These are phyloP conservation scores for Xenopus petersii DNA, from an alignment of 2,797 vertebrate species.

Conservation along the genomic window DNA sequence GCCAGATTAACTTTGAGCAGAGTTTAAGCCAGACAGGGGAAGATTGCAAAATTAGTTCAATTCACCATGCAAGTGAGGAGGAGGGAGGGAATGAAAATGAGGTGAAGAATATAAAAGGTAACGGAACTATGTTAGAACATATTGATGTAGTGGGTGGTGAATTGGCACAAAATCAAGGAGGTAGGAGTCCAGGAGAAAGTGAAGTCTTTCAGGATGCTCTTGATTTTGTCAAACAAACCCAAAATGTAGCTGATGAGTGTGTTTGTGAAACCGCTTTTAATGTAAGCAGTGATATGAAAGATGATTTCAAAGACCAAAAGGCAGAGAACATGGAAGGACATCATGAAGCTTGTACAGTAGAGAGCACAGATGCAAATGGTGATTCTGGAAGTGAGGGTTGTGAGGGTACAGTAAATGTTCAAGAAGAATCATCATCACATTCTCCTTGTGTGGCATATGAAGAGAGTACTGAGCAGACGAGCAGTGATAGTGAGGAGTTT, in stretches of 20 bases:
- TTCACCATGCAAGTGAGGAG: conserved; percentile 4
- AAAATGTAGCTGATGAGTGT: neutral
- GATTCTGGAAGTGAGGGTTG: neutral
- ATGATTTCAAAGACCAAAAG: neutral
- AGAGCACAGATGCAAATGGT: neutral
- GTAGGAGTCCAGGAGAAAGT: conserved; percentile 8
- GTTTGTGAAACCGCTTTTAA: neutral
- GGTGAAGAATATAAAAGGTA: neutral
- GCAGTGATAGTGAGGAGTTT: neutral
- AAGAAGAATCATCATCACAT: no score
- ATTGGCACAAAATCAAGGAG: neutral
- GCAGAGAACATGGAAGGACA: conserved; percentile 21
- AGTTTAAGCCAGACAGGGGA: conserved; percentile 29
- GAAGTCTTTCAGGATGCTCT: conserved; percentile 41
- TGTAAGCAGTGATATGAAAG: neutral
- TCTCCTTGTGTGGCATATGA: neutral
- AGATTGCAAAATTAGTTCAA: neutral
- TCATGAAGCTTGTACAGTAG: neutral
- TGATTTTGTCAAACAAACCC: neutral
- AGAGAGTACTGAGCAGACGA: conserved; percentile 11
- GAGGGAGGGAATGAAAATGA: neutral
- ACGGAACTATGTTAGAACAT: neutral
- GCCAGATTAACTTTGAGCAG: conserved; percentile 20
- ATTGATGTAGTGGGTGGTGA: conserved; percentile 8
- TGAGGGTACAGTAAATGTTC: neutral